These are phyloP conservation scores for Pseudonaja textilis DNA, from an alignment of 2,113 vertebrate species.

Conservation along the genomic window DNA sequence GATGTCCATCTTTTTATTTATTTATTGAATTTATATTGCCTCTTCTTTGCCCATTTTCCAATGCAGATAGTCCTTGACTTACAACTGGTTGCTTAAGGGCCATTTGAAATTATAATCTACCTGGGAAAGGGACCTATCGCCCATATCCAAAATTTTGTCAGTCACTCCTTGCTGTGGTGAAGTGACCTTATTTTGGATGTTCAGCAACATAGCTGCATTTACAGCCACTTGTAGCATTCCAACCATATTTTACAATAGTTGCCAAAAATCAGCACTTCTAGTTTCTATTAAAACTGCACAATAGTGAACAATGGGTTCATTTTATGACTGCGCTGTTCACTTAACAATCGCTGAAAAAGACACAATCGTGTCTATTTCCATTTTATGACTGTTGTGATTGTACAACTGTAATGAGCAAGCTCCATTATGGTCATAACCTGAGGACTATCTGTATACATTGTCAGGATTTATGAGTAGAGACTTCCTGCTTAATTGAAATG, in stretches of 20 bases:
- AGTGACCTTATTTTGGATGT: neutral
- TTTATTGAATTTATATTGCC: too few relatives aligned
- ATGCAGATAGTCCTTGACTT: neutral
- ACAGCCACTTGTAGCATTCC: neutral
- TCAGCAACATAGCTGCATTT: neutral
- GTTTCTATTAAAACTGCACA: neutral
- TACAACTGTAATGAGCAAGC: neutral
- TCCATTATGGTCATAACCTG: neutral
- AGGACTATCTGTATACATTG: neutral
- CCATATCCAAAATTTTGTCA: neutral
- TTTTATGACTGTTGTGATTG: neutral
- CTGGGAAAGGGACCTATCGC: neutral
- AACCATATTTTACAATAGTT: neutral
- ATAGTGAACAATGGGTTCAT: neutral
- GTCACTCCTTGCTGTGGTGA: neutral
- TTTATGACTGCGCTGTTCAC: neutral
- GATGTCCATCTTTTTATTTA: neutral
- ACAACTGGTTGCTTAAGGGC: neutral
- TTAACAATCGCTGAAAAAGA: neutral
- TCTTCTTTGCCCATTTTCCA: neutral
- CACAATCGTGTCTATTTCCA: neutral
- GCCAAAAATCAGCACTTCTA: neutral
- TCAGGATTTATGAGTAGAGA: neutral
- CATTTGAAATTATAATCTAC: neutral
- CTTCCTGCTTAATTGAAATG: neutral